Base-by-base conservation (phyloP, 2,113 vertebrate genomes). In the Campylomormyrus numenius region DNA sequence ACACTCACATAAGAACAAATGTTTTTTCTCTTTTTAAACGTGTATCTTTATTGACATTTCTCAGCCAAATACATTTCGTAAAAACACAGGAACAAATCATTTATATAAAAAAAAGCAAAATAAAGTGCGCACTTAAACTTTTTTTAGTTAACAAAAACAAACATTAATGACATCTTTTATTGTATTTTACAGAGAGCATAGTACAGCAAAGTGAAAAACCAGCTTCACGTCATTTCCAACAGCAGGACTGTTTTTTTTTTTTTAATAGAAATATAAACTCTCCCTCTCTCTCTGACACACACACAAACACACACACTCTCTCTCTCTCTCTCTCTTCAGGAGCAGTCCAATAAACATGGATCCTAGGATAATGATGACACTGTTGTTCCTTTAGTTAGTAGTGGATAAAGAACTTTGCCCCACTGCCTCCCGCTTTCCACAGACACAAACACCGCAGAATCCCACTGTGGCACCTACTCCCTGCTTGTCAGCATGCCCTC, bases 401-500 rank as follows among this genome's bases (percentile, higher is more conserved):
- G 39, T 31, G 53, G 56, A 91, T 90, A 93, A 92, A 92, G 92
- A 92, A 85, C 53, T 89, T 83, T 83, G 89, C 93, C 91, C 93
- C 42, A 21, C 13, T 1, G 46, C 48, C 46, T 15, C 58, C 56
- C 46, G 5, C 46, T 13, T 39, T 35, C 31, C 66, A 24, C 42
- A 85, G 10, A 84, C 24, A 31, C 77, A 17, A 39, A 35, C 35
- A 89, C 90, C 91, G 87, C 70, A 46, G 62, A 85, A 90, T 91
- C 92, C 91, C 35, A 90, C 90, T 93, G 87, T 92, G 92, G 92
- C 90, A 90, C 5, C 31, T 90, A 84, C 90, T 91, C 94, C 93
- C 94, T 92, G 93, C 90, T 11, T 11, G 94, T 94, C 92, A 92
- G 94, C 35, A 77, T 39, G 93, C 94, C 93, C 91, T 90, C 91